phyloP scores from a whole-genome alignment of 2,113 vertebrate genomes.

The Phalacrocorax brasilianus region DNA sequence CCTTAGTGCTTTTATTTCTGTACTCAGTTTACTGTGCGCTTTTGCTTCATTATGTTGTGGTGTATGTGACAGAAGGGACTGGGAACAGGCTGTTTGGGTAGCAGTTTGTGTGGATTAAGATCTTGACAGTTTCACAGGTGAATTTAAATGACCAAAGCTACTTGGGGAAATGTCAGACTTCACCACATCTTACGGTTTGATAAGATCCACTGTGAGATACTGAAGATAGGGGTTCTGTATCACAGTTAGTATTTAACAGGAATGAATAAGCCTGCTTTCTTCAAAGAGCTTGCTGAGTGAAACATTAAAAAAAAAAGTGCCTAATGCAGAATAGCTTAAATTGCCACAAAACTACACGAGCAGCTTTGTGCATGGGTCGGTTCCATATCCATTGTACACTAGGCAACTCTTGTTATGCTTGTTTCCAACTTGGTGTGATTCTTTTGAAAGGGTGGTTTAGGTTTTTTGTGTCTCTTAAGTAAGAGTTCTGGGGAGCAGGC shows the following conservation, averaged over 20 bases:
- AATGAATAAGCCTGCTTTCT: background rate
- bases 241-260: background rate
- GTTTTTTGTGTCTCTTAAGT: background rate
- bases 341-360: background rate
- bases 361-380: background rate
- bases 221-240: background rate
- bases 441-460: background rate
- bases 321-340: background rate
- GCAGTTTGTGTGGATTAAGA: background rate
- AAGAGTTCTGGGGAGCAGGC: background rate
- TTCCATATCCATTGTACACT: background rate
- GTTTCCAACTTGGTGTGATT: background rate
- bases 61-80: background rate
- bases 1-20: background rate
- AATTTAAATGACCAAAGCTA: background rate
- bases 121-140: background rate
- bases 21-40: background rate
- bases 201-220: background rate
- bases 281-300: background rate
- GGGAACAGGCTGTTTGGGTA: background rate
- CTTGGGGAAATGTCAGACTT: background rate
- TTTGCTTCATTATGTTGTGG: background rate
- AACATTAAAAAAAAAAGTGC: background rate
- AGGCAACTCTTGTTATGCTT: background rate
- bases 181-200: background rate